Percentiles rank a stretch among this genome's conserved stretches.
Conservation (phyloP, 2,888 invertebrate species). For the Corbicula japonica region DNA sequence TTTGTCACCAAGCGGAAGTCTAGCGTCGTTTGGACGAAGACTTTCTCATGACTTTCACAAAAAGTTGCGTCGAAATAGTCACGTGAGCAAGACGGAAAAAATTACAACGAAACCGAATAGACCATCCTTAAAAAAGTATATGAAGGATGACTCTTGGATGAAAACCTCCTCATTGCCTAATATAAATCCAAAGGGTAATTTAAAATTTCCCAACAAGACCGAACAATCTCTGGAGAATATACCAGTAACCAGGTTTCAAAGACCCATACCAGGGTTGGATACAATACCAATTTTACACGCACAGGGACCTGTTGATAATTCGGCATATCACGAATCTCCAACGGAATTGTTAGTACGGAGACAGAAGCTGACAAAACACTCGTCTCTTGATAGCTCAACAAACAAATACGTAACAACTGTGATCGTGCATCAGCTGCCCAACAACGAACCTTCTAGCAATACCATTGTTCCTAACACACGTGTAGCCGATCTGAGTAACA, state of each 20-base stretch:
- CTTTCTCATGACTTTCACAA: constrained; percentile 55
- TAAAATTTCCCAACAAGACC: too few species aligned
- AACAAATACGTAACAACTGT: constrained; percentile 61
- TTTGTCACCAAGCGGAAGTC: constrained; percentile 55
- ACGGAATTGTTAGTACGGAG: too few species aligned
- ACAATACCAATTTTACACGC: too few species aligned
- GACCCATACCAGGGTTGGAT: too few species aligned
- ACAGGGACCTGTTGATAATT: constrained; percentile 72
- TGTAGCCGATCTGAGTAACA: not conserved
- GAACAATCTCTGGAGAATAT: too few species aligned
- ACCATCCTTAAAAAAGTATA: constrained; percentile 45
- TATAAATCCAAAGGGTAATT: too few species aligned
- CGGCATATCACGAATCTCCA: constrained; percentile 69
- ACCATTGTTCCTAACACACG: not conserved
- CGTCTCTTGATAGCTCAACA: constrained; percentile 31
- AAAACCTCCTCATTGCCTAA: constrained; percentile 78
- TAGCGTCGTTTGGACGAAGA: constrained; percentile 53
- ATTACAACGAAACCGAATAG: constrained; percentile 47
- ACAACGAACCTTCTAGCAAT: constrained; percentile 41
- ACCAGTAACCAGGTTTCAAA: too few species aligned
- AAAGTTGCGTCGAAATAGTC: constrained; percentile 51
- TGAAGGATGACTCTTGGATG: constrained; percentile 70
- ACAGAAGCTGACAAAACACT: constrained; percentile 51
- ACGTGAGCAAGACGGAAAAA: constrained; percentile 48
- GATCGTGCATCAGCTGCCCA: constrained; percentile 64